A percentile compares a stretch with the other conserved stretches of the same genome.
Conservation (phyloP, 2,888 invertebrate genomes). For the Coenonympha arcania region DNA sequence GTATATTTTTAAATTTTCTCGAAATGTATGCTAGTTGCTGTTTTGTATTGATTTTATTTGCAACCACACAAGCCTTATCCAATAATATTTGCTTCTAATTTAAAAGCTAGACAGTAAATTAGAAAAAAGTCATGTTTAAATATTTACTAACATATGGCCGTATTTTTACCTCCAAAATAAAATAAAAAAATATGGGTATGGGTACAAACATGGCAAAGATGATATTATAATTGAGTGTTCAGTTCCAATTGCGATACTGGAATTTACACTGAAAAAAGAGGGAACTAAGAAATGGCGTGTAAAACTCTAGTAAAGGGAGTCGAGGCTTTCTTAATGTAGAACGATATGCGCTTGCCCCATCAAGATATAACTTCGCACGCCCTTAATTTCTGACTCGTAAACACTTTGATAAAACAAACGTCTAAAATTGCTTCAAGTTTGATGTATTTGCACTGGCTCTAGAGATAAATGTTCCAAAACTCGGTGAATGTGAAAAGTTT, state of each 20-base stretch:
- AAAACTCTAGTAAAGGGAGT: background rate
- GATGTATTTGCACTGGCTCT: slow-evolving; percentile 69
- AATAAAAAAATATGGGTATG: too few species aligned
- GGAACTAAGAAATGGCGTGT: background rate
- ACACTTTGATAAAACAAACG: slow-evolving; percentile 60
- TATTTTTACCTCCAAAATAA: too few species aligned
- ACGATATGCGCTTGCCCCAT: background rate
- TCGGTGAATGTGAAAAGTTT: slow-evolving; percentile 73
- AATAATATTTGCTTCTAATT: too few species aligned
- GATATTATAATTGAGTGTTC: too few species aligned
- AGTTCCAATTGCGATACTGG: too few species aligned
- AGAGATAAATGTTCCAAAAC: slow-evolving; percentile 71
- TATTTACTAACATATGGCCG: too few species aligned
- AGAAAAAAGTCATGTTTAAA: too few species aligned
- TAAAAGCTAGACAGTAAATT: too few species aligned
- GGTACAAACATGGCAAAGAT: too few species aligned
- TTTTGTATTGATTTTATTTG: background rate
- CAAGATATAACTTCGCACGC: background rate
- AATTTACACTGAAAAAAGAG: too few species aligned
- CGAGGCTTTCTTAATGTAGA: background rate
- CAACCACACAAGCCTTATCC: background rate
- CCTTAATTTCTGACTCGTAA: slow-evolving; percentile 7
- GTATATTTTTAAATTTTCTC: slow-evolving; percentile 22
- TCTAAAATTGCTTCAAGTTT: slow-evolving; percentile 69
- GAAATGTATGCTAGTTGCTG: background rate